Conservation (phyloP, 2,113 vertebrate species). For the Cebidichthys violaceus region DNA sequence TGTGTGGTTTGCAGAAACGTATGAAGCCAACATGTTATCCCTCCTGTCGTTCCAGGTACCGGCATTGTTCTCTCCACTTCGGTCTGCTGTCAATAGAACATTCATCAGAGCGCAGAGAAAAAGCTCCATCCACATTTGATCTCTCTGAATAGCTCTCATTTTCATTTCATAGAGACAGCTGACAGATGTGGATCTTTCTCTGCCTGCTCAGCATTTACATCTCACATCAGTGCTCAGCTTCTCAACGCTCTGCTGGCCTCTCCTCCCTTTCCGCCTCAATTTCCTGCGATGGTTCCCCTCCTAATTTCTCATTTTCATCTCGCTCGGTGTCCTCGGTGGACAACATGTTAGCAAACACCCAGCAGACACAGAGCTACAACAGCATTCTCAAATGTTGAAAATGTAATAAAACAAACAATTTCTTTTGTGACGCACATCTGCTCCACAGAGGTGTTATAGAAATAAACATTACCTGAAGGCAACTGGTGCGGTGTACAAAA, state of each 20-base stretch:
- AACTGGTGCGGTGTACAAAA: too few relatives aligned
- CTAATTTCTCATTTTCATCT: not conserved
- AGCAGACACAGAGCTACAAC: too few relatives aligned
- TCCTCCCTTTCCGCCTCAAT: not conserved
- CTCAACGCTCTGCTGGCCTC: conserved; percentile 19
- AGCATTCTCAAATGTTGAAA: too few relatives aligned
- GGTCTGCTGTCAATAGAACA: conserved; percentile 3
- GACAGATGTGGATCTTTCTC: conserved; percentile 17
- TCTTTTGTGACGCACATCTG: too few relatives aligned
- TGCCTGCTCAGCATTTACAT: conserved; percentile 62
- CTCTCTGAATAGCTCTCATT: conserved; percentile 39
- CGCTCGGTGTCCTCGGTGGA: not conserved
- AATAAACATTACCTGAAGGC: too few relatives aligned
- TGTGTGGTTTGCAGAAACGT: too few relatives aligned
- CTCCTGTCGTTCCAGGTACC: not conserved
- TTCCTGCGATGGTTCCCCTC: not conserved
- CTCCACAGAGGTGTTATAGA: too few relatives aligned
- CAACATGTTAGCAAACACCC: too few relatives aligned
- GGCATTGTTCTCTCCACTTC: not conserved
- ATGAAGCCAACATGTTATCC: too few relatives aligned
- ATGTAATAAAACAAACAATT: too few relatives aligned
- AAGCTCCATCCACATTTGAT: conserved; percentile 27
- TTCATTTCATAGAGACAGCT: conserved; percentile 46
- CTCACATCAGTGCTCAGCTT: conserved; percentile 19
- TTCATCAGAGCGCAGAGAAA: not conserved